These are phyloP conservation scores for Etheostoma nigrum DNA, from an alignment of 2,797 vertebrate genomes.

Conservation along the genomic window DNA sequence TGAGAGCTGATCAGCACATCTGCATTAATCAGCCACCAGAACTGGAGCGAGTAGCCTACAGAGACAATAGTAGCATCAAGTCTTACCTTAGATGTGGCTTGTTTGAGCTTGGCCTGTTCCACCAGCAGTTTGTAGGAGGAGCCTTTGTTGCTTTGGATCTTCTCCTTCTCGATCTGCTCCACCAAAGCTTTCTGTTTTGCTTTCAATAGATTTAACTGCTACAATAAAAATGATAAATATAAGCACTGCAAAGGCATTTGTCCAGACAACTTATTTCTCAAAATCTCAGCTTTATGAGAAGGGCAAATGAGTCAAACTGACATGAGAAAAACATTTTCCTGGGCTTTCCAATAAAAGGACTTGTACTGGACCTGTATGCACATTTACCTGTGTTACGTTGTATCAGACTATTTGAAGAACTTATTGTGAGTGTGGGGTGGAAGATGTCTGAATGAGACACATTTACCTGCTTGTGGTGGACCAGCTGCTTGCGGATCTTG, in stretches of 20 bases:
- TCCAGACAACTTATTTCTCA: not conserved
- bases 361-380: not conserved
- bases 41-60: no score
- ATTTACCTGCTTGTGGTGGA: slow-evolving; percentile 99
- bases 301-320: not conserved
- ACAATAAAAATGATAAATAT: slow-evolving; percentile 82
- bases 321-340: not conserved
- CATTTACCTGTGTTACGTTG: not conserved
- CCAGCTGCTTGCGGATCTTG: slow-evolving; percentile 98
- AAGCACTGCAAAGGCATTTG: slow-evolving; percentile 24
- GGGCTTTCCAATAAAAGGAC: not conserved
- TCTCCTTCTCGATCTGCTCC: slow-evolving; percentile 99
- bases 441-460: slow-evolving; percentile 63
- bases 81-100: slow-evolving; percentile 98
- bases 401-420: not conserved
- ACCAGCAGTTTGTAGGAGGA: slow-evolving; percentile 99
- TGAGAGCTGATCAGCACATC: no score
- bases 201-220: slow-evolving; percentile 99
- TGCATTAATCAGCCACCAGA: no score
- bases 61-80: not conserved
- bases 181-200: slow-evolving; percentile 99
- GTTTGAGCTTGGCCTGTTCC: slow-evolving; percentile 99
- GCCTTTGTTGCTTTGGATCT: slow-evolving; percentile 99
- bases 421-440: not conserved
- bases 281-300: not conserved